Conservation (phyloP, 2,797 vertebrate species). For the Sciurus carolinensis region DNA sequence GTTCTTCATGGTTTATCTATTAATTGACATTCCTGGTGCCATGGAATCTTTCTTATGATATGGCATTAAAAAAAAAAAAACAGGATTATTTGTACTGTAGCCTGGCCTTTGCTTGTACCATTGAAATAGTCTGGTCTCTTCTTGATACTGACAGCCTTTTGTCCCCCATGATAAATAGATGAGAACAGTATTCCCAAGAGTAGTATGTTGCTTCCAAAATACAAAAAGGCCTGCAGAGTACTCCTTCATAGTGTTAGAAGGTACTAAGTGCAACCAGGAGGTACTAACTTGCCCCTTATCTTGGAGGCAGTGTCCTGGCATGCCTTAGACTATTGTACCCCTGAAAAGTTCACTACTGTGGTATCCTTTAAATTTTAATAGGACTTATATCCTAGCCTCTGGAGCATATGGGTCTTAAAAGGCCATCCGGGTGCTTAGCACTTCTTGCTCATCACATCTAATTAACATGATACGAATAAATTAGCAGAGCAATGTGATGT, state of each 20-base stretch:
- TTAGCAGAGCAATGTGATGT: background rate
- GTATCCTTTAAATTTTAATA: background rate
- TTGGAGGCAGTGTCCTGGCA: background rate
- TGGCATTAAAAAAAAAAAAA: background rate
- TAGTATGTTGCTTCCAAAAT: background rate
- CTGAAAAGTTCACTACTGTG: background rate
- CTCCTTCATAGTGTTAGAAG: background rate
- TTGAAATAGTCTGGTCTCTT: background rate
- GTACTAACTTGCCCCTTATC: background rate
- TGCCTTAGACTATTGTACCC: background rate
- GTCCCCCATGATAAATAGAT: background rate
- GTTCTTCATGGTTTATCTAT: background rate
- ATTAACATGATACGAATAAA: background rate
- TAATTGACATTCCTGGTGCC: background rate
- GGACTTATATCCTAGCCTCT: background rate
- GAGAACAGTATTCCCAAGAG: background rate
- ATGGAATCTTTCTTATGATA: background rate
- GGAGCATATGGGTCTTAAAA: background rate
- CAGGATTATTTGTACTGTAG: background rate
- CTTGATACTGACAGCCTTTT: background rate
- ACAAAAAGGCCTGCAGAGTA: background rate
- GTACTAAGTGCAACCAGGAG: background rate
- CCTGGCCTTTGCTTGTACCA: background rate
- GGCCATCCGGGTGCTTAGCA: background rate
- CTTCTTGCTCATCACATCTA: background rate